phyloP scores from a whole-genome alignment of 2,797 vertebrate genomes.

The Sebastes taczanowskii region DNA sequence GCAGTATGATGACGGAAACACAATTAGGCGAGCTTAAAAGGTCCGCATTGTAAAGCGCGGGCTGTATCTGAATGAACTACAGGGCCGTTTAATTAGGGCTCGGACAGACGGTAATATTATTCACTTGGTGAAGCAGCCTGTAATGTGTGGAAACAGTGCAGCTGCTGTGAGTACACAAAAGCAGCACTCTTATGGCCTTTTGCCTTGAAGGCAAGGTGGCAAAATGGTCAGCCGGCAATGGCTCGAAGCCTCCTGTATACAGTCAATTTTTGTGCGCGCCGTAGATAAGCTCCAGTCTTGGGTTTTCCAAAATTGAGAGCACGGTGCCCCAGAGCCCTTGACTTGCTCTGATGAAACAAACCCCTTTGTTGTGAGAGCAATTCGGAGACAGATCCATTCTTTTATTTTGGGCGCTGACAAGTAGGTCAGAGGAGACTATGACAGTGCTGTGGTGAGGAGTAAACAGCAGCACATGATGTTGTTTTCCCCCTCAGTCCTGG shows the following conservation, averaged over 20 bases:
- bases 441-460: slow-evolving; percentile 81
- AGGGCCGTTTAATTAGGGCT: slow-evolving; percentile 72
- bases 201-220: slow-evolving; percentile 68
- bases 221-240: slow-evolving; percentile 44
- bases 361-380: slow-evolving; percentile 76
- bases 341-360: slow-evolving; percentile 68
- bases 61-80: slow-evolving; percentile 65
- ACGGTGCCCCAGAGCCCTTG: slow-evolving; percentile 50
- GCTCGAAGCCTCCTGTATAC: slow-evolving; percentile 29
- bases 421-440: slow-evolving; percentile 86
- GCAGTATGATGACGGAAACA: slow-evolving; percentile 56
- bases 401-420: slow-evolving; percentile 86
- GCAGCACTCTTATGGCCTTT: slow-evolving; percentile 59
- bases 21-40: slow-evolving; percentile 68
- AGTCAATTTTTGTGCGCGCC: slow-evolving; percentile 43
- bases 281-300: slow-evolving; percentile 54
- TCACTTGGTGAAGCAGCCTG: slow-evolving; percentile 72
- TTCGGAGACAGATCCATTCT: slow-evolving; percentile 82
- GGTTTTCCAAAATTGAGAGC: slow-evolving; percentile 63
- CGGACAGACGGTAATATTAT: slow-evolving; percentile 75
- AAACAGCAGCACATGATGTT: slow-evolving; percentile 87
- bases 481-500: slow-evolving; percentile 82
- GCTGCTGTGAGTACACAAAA: slow-evolving; percentile 76
- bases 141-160: slow-evolving; percentile 73
- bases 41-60: slow-evolving; percentile 60